Evolutionary conservation across 2,888 invertebrate genomes (phyloP).

Genomic region (Caenorhabditis sulstoni): DNA sequence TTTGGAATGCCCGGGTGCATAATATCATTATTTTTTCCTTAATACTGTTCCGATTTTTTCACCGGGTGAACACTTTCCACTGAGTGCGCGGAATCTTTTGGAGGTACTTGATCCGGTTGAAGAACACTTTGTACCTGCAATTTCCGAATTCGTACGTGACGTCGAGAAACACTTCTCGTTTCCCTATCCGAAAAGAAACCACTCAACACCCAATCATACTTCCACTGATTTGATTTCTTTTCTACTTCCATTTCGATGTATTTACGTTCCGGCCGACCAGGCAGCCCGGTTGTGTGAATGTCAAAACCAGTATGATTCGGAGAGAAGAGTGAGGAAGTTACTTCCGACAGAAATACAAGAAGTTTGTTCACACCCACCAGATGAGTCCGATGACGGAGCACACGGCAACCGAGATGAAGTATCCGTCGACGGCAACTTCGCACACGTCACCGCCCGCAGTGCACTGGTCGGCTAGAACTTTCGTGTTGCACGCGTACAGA

Average conservation of each 20-base stretch:
- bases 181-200: background rate
- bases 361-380: constrained; percentile 65
- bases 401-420: constrained; percentile 77
- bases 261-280: constrained; percentile 1
- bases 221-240: constrained; percentile 21
- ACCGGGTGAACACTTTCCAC: constrained; percentile 76
- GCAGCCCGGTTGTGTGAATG: constrained; percentile 16
- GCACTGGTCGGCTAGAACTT: constrained; percentile 76
- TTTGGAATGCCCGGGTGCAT: constrained; percentile 11
- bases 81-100: constrained; percentile 79
- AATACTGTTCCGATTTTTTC: constrained; percentile 11
- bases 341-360: background rate
- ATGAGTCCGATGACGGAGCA: constrained; percentile 77
- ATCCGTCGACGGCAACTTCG: constrained; percentile 76
- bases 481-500: constrained; percentile 75
- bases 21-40: constrained; percentile 10
- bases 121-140: constrained; percentile 76
- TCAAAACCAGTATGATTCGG: constrained; percentile 19
- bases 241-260: constrained; percentile 10
- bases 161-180: background rate
- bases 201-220: background rate
- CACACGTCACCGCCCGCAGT: constrained; percentile 77
- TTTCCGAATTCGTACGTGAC: background rate
- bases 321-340: constrained; percentile 21
- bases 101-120: constrained; percentile 75